Base-by-base conservation (phyloP, 2,113 vertebrate species). In the Formicarius rufipectus region DNA sequence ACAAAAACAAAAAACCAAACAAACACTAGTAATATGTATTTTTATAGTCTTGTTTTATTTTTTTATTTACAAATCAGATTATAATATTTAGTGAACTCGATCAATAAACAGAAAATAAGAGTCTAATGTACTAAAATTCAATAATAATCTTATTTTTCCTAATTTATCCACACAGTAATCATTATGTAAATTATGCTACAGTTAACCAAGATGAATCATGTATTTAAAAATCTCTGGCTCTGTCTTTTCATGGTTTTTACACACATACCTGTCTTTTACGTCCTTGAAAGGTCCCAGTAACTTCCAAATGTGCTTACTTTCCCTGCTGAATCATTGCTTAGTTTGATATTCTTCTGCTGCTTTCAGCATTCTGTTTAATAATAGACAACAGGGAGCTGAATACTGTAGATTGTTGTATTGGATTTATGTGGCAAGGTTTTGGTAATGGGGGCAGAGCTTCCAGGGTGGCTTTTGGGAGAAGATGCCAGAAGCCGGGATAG, bases 251-350 rank as follows among this genome's bases (percentile, higher is more conserved):
- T 19, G 27, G 12, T 33, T 33, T 73, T 94, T 91, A 59, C 2
- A 1, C 13, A 28, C 62, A 67, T 0, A 0, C 3, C 0, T 56
- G 27, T 73, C 63, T 66, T 80, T 77, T 86, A 59, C 0, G 69
- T 68, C 87, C 93, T 96, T 95, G 85, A 92, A 37, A 39, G 85
- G 33, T 92, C 60, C 37, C 6, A 4, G 56, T 81, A 84, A 68
- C 39, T 67, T 91, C 44, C 15, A 69, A 91, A 74, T 49, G 20
- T 81, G 47, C 82, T 96, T 96, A 81, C 72, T 78, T 90, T 86
- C 79, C 71, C 62, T 95, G 92, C 92, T 94, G 95, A 96, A 91
- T 96, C 93, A 86, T 63, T 95, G 72, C 37, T 95, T 91, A 60
- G 39, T 91, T 87, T 86, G 35, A 80, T 77, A 84, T 68, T 92